phyloP scores from a whole-genome alignment of 2,888 invertebrate genomes.

The Spodoptera exigua region DNA sequence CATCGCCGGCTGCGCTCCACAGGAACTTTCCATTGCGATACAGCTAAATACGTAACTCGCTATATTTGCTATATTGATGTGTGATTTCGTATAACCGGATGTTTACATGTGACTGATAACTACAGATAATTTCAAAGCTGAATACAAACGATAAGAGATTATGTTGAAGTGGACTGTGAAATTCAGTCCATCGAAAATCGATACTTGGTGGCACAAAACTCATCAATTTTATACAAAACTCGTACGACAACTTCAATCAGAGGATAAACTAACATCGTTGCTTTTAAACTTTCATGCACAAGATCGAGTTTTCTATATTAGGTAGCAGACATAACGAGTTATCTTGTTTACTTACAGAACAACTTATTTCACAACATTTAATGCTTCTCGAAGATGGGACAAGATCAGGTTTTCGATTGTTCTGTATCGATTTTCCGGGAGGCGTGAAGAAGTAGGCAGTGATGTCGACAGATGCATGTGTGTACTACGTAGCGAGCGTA shows the following conservation, averaged over 20 bases:
- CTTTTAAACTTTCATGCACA: no score
- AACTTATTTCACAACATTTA: no score
- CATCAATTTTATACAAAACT: no score
- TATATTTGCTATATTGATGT: conserved; percentile 58
- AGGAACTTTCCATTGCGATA: conserved; percentile 76
- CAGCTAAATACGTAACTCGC: conserved; percentile 56
- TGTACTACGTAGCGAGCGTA: conserved; percentile 46
- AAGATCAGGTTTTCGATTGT: no score
- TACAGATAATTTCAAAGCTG: conserved; percentile 39
- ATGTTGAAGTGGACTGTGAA: conserved; percentile 22
- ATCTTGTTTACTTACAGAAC: no score
- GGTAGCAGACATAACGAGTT: no score
- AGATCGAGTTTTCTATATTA: no score
- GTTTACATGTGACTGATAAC: conserved; percentile 63
- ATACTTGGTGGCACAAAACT: no score
- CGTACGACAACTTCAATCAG: no score
- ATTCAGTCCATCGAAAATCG: not conserved
- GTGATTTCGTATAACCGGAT: conserved; percentile 67
- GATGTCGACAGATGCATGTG: conserved; percentile 10
- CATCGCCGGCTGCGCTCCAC: conserved; percentile 62
- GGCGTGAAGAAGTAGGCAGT: conserved; percentile 1
- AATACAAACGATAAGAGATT: conserved; percentile 28
- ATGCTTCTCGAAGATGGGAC: no score
- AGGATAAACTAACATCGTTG: no score
- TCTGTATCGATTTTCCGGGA: no score